Percentiles rank a stretch among this genome's conserved stretches.
phyloP scores from a whole-genome alignment of 2,113 vertebrate genomes.

The Abramis brama region DNA sequence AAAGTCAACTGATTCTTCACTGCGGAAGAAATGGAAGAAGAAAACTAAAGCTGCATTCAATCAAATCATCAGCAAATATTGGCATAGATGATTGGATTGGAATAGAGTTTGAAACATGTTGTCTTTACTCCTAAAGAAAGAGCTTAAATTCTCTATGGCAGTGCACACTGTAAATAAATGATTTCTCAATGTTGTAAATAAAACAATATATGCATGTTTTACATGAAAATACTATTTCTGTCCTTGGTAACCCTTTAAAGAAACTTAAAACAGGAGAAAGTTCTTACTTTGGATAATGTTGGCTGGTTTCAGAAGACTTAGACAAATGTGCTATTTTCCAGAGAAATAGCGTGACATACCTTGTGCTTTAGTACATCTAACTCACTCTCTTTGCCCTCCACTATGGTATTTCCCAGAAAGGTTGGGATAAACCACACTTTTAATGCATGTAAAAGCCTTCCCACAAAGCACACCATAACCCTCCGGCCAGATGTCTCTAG shows the following conservation, averaged over 20 bases:
- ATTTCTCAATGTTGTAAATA: no score
- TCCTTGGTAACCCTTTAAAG: no score
- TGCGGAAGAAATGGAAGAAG: neutral
- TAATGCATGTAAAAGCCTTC: conserved; percentile 19
- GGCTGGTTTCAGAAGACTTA: neutral
- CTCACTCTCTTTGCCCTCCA: neutral
- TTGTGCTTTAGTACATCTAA: neutral
- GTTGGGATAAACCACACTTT: neutral
- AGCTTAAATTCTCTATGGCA: neutral
- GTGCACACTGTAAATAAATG: no score
- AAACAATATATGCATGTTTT: no score
- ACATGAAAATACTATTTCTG: no score
- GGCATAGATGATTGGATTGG: neutral
- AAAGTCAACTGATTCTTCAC: neutral
- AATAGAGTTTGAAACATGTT: neutral
- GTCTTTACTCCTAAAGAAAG: neutral
- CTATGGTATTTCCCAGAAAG: conserved; percentile 8
- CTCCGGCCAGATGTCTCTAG: conserved; percentile 15
- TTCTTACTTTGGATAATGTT: neutral
- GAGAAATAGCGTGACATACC: neutral
- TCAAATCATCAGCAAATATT: neutral
- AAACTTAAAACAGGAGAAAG: neutral
- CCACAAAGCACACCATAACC: conserved; percentile 18
- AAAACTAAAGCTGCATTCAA: neutral
- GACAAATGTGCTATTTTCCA: neutral